phyloP scores from a whole-genome alignment of 2,888 invertebrate genomes.

The Gortyna flavago region DNA sequence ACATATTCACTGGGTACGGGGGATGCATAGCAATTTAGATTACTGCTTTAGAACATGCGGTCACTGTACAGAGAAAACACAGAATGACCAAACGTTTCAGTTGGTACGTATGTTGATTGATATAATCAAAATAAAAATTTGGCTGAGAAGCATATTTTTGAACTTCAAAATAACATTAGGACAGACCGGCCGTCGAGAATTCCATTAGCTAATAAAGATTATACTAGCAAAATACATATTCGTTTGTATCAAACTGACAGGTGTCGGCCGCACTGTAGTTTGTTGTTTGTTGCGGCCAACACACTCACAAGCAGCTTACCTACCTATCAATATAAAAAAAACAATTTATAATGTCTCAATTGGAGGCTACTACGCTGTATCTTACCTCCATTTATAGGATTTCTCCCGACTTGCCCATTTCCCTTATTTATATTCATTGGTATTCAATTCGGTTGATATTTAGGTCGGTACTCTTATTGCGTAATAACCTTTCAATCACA shows the following conservation, averaged over 20 bases:
- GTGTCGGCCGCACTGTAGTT: not conserved
- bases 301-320: not conserved
- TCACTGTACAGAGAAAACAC: not conserved
- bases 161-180: not conserved
- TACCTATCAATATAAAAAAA: not conserved
- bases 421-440: not conserved
- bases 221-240: no score
- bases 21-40: slow-evolving; percentile 69
- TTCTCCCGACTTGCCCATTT: not conserved
- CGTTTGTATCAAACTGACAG: not conserved
- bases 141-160: not conserved
- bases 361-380: no score
- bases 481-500: not conserved
- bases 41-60: slow-evolving; percentile 41
- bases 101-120: not conserved
- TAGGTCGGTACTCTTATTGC: not conserved
- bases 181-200: not conserved
- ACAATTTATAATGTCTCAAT: not conserved
- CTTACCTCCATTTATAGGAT: not conserved
- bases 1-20: slow-evolving; percentile 67
- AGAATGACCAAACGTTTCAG: slow-evolving; percentile 18
- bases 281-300: not conserved
- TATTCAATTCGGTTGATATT: not conserved
- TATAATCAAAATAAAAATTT: not conserved
- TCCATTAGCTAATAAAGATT: no score